These are phyloP conservation scores for Tetrao urogallus DNA, from an alignment of 2,113 vertebrate species.

Conservation along the genomic window DNA sequence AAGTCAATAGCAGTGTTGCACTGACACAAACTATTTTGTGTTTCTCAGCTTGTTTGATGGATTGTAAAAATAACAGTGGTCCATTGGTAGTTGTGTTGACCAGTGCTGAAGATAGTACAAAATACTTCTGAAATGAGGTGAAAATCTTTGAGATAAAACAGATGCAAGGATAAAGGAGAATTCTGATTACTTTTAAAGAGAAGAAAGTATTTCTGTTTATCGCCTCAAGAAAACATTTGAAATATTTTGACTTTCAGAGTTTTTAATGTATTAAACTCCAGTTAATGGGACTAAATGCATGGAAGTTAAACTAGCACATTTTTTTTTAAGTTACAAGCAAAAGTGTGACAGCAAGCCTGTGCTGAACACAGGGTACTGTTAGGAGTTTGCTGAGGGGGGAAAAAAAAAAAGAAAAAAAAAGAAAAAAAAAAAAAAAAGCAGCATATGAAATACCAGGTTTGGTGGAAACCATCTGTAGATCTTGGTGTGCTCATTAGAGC, in stretches of 20 bases:
- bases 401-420: not conserved
- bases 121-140: slow-evolving; percentile 37
- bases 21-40: slow-evolving; percentile 12
- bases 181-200: not conserved
- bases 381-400: not conserved
- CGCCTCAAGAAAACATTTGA: not conserved
- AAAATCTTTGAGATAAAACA: slow-evolving; percentile 45
- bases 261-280: not conserved
- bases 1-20: slow-evolving; percentile 21
- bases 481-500: not conserved
- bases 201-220: not conserved
- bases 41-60: slow-evolving; percentile 50
- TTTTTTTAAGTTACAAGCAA: not conserved
- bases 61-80: slow-evolving; percentile 23
- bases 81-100: not conserved
- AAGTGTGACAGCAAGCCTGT: not conserved
- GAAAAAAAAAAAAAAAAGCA: not conserved
- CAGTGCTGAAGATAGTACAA: slow-evolving; percentile 17
- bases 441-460: not conserved
- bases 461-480: not conserved
- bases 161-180: not conserved
- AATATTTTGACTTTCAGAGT: not conserved
- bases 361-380: not conserved
- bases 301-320: not conserved
- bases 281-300: not conserved